Conservation (phyloP, 1,140 invertebrate species). For the Paraescarpia echinospica region DNA sequence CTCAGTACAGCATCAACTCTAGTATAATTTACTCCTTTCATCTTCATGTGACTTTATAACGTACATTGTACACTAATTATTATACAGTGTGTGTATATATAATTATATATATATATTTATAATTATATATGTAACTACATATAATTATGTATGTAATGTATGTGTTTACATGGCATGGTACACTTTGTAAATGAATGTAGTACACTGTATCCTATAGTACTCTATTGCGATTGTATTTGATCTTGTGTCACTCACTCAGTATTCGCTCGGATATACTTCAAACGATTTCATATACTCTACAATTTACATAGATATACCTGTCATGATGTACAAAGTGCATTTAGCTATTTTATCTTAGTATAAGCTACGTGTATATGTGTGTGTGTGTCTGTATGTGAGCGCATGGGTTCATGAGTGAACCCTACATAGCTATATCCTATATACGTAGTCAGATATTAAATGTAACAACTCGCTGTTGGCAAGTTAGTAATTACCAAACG, state of each 20-base stretch:
- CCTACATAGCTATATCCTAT: neutral
- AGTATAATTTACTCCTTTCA: neutral
- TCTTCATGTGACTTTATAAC: no score
- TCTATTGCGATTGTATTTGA: no score
- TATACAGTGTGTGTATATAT: neutral
- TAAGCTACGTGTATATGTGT: neutral
- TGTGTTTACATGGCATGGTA: no score
- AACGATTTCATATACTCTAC: neutral
- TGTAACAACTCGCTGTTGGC: neutral
- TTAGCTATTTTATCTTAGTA: neutral
- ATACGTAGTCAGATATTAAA: neutral
- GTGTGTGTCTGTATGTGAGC: neutral
- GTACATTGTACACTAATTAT: neutral
- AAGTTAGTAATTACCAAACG: neutral
- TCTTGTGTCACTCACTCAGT: neutral
- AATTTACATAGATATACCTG: neutral
- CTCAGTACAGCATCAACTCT: neutral
- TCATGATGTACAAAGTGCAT: neutral
- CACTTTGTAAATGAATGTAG: no score
- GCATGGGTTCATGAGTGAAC: neutral
- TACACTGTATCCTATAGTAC: no score
- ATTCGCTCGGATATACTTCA: neutral
- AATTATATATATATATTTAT: no score
- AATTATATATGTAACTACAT: no score
- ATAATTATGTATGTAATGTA: no score